Evolutionary conservation across 2,797 vertebrate genomes (phyloP), one percentile per base, ranked within the genome.

Genomic region (Chlorospingus semifuscus): DNA sequence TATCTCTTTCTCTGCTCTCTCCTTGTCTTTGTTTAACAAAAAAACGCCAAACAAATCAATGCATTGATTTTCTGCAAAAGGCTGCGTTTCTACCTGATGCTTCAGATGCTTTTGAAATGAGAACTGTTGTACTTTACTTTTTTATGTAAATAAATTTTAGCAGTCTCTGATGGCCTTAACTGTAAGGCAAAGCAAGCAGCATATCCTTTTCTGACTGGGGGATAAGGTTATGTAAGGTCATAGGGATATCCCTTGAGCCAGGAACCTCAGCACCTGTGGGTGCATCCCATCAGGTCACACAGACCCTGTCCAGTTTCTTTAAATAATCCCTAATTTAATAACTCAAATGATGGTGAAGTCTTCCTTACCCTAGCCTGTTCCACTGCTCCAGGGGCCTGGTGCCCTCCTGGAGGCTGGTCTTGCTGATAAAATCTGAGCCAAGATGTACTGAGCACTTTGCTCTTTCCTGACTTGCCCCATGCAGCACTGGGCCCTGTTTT

Each of bases 21-120:
- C 83, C 34, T 90, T 85, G 53, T 49, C 66, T 83, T 83, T 84
- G 22, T 82, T 83, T 60, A 82, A 75, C 11, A 39, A 80, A 41
- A 68, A 46, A 82, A 36, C 36, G 15, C 21, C 56, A 60, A 85
- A 41, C 8, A 83, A 86, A 94, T 94, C 56, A 75, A 89, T 93
- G 56, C 30, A 91, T 75, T 63, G 85, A 89, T 90, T 91, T 91
- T 75, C 47, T 80, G 55, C n/a, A 72, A 50, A 87, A 81, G 75
- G n/a, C 50, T 42, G 20, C 3, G 0, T 69, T 87, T 90, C 79
- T n/a, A 69, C n/a, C 30, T 93, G 75, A 59, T 74, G 37, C 61
- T 91, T 77, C 47, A 47, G 34, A 46, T 39, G n/a, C 37, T 68
- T 93, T 79, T 85, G 46, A 80, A 74, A 34, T 0, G 6, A 83